These are phyloP conservation scores for Brachypalpus laphriformis DNA, from an alignment of 2,888 invertebrate species.

Conservation along the genomic window DNA sequence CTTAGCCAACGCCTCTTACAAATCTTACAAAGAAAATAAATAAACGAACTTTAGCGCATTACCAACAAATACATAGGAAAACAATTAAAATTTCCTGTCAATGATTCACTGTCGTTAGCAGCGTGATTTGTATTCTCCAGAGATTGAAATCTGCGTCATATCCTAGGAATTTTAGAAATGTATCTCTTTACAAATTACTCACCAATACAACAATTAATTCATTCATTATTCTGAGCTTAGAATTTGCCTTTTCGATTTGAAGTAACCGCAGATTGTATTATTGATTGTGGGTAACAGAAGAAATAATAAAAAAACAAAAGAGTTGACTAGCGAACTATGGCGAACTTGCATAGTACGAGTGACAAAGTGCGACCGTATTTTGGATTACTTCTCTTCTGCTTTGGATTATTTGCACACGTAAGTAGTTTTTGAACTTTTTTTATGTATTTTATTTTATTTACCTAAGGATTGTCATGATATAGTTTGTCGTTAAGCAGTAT, in stretches of 20 bases:
- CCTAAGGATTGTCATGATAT: too few species aligned
- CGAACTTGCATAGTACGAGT: not conserved
- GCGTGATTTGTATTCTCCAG: constrained; percentile 39
- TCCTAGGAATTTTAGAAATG: not conserved
- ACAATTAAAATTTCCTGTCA: not conserved
- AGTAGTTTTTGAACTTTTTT: constrained; percentile 27
- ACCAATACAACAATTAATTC: constrained; percentile 21
- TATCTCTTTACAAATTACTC: constrained; percentile 5
- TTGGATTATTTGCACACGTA: constrained; percentile 54
- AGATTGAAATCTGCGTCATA: not conserved
- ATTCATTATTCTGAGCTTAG: constrained; percentile 13
- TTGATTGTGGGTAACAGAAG: not conserved
- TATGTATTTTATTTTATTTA: not conserved
- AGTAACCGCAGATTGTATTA: not conserved
- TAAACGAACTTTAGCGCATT: not conserved
- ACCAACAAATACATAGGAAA: not conserved
- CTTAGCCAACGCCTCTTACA: not conserved
- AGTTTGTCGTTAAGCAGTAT: too few species aligned
- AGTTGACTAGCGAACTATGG: constrained; percentile 46
- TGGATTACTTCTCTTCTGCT: constrained; percentile 56
- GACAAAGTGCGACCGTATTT: constrained; percentile 37
- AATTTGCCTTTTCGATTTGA: not conserved
- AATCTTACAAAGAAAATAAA: constrained; percentile 9
- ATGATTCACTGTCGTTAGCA: constrained; percentile 35
- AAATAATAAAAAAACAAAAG: constrained; percentile 18